These are phyloP conservation scores for Ennomos erosarius DNA, from an alignment of 2,888 invertebrate genomes.

Conservation along the genomic window DNA sequence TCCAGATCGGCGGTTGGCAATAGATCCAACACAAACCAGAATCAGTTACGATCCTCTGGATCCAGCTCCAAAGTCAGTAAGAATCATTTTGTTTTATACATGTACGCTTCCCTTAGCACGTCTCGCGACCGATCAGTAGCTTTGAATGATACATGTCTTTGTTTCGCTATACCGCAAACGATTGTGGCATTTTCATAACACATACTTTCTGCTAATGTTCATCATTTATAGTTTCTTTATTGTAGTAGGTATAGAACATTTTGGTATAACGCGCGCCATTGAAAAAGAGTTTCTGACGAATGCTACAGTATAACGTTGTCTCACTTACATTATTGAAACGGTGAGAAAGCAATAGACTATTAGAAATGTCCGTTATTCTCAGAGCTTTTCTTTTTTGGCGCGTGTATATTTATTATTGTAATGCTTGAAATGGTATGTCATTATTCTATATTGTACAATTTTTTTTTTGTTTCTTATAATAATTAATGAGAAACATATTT, in stretches of 20 bases:
- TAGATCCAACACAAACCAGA: constrained; percentile 81
- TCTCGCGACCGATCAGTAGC: constrained; percentile 36
- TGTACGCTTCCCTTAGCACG: constrained; percentile 75
- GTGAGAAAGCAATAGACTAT: too few species aligned
- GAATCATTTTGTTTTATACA: constrained; percentile 89
- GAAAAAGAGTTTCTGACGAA: too few species aligned
- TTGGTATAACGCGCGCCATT: constrained; percentile 3
- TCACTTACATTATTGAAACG: too few species aligned
- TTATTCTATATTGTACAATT: background rate
- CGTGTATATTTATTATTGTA: background rate
- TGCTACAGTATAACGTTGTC: too few species aligned
- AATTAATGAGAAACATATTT: too few species aligned
- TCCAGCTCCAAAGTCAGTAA: constrained; percentile 99
- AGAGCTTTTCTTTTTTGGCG: too few species aligned
- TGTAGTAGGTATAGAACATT: constrained; percentile 15
- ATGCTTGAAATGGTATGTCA: constrained; percentile 21
- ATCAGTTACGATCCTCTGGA: constrained; percentile 84
- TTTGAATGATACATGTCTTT: constrained; percentile 26
- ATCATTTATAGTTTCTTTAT: constrained; percentile 19
- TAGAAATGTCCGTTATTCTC: too few species aligned
- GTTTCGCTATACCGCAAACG: constrained; percentile 24
- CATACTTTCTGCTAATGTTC: constrained; percentile 30
- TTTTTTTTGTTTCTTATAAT: too few species aligned
- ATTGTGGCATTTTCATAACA: constrained; percentile 20
- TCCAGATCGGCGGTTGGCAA: constrained; percentile 83